Evolutionary conservation across 2,113 vertebrate species (phyloP).

Genomic region (Sarotherodon lohbergeri): DNA sequence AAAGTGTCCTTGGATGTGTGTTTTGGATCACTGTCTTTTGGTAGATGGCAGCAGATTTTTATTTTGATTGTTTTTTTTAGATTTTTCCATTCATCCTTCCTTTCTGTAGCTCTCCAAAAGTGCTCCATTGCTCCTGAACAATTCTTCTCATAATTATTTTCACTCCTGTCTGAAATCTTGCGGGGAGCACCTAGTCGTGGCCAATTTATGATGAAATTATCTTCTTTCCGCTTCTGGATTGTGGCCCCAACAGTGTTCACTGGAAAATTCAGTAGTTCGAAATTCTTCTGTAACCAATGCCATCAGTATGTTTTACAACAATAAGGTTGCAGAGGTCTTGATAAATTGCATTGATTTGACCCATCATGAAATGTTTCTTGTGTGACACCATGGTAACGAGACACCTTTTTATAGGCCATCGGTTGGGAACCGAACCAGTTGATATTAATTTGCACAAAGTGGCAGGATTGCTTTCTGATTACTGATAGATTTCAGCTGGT

Average conservation of each 20-base stretch:
- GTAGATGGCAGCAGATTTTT: background rate
- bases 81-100: too few species aligned
- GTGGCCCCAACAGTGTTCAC: background rate
- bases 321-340: background rate
- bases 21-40: background rate
- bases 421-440: background rate
- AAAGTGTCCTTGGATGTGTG: background rate
- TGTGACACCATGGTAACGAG: background rate
- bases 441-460: background rate
- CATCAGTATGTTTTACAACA: background rate
- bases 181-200: background rate
- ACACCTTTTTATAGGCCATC: background rate
- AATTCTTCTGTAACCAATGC: accelerated
- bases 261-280: background rate
- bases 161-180: background rate
- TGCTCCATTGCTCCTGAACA: background rate
- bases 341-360: background rate
- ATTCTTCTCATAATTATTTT: background rate
- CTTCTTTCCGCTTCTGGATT: background rate
- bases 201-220: background rate
- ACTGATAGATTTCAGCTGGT: background rate
- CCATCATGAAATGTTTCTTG: background rate
- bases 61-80: too few species aligned
- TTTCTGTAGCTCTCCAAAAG: background rate
- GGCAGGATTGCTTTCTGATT: background rate